phyloP scores from a whole-genome alignment of 2,888 invertebrate species.

The Melolontha melolontha region DNA sequence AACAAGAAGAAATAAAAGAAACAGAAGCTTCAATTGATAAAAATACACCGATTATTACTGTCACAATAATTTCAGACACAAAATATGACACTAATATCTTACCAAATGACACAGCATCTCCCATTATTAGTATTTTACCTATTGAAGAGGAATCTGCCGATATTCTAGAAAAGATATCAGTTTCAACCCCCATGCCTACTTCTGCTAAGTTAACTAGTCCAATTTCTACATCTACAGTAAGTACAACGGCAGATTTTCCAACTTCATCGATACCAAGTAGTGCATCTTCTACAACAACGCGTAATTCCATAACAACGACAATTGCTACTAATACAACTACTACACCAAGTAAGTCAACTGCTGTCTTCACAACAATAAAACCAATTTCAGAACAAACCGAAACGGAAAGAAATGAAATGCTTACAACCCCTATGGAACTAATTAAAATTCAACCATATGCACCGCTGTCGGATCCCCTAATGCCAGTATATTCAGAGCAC shows the following conservation, averaged over 20 bases:
- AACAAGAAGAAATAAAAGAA: too few relatives aligned
- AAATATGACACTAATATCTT: background rate
- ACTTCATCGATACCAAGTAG: constrained; percentile 42
- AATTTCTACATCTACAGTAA: constrained; percentile 43
- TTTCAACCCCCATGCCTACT: constrained; percentile 7
- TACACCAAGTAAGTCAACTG: constrained; percentile 25
- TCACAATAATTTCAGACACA: constrained; percentile 13
- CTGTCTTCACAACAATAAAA: constrained; percentile 17
- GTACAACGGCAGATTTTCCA: constrained; percentile 36
- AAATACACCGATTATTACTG: constrained; percentile 36
- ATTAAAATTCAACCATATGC: constrained; percentile 25
- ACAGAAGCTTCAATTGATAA: background rate
- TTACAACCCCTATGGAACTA: constrained; percentile 12
- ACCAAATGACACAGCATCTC: too few relatives aligned
- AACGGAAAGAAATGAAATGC: background rate
- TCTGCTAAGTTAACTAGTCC: constrained; percentile 38
- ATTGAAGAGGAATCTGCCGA: too few relatives aligned
- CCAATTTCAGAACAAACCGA: constrained; percentile 9
- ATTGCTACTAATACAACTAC: constrained; percentile 40
- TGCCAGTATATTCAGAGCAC: background rate
- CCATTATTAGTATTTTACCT: too few relatives aligned
- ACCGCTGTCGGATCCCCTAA: constrained; percentile 15
- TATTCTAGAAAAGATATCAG: too few relatives aligned
- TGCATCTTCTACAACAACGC: constrained; percentile 31
- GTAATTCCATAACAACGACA: constrained; percentile 35